A percentile compares a stretch with the other conserved stretches of the same genome.
These are phyloP conservation scores for Rhipidura dahli DNA, from an alignment of 2,113 vertebrate species.

Conservation along the genomic window DNA sequence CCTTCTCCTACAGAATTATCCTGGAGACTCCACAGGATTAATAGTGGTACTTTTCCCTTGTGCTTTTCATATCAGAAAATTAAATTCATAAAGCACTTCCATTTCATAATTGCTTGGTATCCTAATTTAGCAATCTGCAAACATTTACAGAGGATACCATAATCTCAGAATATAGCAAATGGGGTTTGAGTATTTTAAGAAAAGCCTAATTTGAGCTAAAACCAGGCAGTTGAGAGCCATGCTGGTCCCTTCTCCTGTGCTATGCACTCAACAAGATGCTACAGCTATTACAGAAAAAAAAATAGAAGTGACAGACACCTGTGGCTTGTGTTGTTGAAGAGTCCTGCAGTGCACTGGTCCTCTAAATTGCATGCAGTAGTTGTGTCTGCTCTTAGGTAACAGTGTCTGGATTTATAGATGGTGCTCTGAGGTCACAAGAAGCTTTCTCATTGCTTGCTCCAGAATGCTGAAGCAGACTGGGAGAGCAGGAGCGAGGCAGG, in stretches of 20 bases:
- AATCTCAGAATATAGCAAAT: not conserved
- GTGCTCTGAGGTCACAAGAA: not conserved
- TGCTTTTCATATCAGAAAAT: slow-evolving; percentile 5
- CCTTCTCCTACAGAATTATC: not conserved
- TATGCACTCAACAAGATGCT: not conserved
- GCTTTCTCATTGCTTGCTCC: not conserved
- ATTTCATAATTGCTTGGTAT: not conserved
- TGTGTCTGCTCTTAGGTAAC: not conserved
- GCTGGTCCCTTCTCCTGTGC: not conserved
- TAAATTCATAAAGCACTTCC: not conserved
- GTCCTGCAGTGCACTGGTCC: not conserved
- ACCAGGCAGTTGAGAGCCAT: not conserved
- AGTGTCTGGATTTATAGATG: not conserved
- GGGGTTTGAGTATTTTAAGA: not conserved
- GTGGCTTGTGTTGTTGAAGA: not conserved
- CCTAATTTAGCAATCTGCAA: not conserved
- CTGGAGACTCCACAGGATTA: not conserved
- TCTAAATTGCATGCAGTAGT: not conserved
- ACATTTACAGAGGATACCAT: not conserved
- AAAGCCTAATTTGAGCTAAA: not conserved
- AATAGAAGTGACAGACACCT: not conserved
- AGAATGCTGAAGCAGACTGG: not conserved
- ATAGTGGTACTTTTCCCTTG: not conserved
- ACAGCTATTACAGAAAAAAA: not conserved
- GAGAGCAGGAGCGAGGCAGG: not conserved